Base-by-base conservation (phyloP, 1,140 invertebrate species). In the Cherax quadricarinatus region DNA sequence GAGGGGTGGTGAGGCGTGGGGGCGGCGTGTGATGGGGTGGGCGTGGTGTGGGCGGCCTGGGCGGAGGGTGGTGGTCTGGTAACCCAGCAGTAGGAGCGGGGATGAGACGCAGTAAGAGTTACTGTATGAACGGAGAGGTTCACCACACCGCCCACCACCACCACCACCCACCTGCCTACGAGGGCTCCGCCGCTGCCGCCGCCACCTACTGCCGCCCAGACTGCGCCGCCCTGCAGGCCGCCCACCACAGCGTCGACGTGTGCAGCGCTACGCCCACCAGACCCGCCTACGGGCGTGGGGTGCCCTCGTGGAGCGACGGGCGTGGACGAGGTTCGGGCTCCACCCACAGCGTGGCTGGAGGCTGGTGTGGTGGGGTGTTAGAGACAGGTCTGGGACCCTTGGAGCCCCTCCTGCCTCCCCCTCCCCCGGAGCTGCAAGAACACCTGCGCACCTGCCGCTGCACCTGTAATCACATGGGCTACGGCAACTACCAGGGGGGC, bases 381-480 rank as follows among this genome's bases (percentile, higher is more conserved):
- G 83, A 85, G 62, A 85, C 83, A n/a, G 83, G 83, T 6, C 62
- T 85, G 14, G 91, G 91, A 18, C 91, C 86, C 48, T 51, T 88
- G 18, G 91, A 92, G 21, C 91, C 91, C 48, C 91, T 92, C 80
- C 86, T 92, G 86, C 91, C 91, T 6, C 86, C 91, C 62, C 86
- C 92, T 18, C 93, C 93, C 7, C 93, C 91, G 0, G 94, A 94
- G 80, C 84, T 94, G 87, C 82, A 93, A 53, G 90, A 93, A 57
- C 94, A 94, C 89, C 91, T 94, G 57, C 88, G 91, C 18, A 92
- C 92, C 80, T 94, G 94, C 53, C 91, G 93, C 79, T 94, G 94
- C 85, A 91, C 94, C 80, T 94, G 94, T 82, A 92, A 94, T 85
- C 94, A 94, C 88, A 92, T 94, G 82, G 94, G 94, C 66, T 94